Base-by-base conservation (phyloP, 2,113 vertebrate genomes). In the Picathartes gymnocephalus region DNA sequence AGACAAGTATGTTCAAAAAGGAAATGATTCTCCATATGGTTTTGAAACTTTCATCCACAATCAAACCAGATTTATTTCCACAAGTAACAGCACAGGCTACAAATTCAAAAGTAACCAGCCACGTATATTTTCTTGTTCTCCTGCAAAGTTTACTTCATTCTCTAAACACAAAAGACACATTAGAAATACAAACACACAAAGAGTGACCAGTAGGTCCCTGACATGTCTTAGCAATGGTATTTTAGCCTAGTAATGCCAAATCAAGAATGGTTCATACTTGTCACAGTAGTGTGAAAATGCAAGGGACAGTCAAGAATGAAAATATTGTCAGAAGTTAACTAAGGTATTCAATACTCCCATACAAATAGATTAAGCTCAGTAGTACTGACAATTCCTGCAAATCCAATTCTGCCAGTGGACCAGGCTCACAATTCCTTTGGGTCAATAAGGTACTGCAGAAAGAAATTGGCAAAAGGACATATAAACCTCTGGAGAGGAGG, bases 381-480 rank as follows among this genome's bases (percentile, higher is more conserved):
- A 54, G 14, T n/a, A n/a, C 17, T 74, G 64, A 71, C 8, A 39
- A 17, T 23, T 89, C 39, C 51, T 71, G 39, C 70, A 81, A 78
- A 71, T 35, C 4, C 1, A 35, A 4, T 68, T 79, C 35, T 81
- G 33, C 21, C 56, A n/a, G 16, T 21, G 51, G 25, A 62, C 13
- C 39, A 69, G 58, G 25, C 17, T 65, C 15, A 51, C 1, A 1
- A 2, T n/a, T 54, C 2, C 0, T 50, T 70, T 42, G 35, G 8
- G 14, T 83, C 74, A 88, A 17, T 23, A 87, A 35, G 23, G 45
- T n/a, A 58, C 10, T 56, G 42, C 45, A 73, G 61, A 76, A 25
- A 76, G n/a, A 88, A 84, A 78, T 23, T 23, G 2, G 35, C 15
- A 78, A 81, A 80, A 69, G 78, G 27, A 4, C 25, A 54, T 23